Base-by-base conservation (phyloP, 2,797 vertebrate genomes). In the Eulemur coronatus region DNA sequence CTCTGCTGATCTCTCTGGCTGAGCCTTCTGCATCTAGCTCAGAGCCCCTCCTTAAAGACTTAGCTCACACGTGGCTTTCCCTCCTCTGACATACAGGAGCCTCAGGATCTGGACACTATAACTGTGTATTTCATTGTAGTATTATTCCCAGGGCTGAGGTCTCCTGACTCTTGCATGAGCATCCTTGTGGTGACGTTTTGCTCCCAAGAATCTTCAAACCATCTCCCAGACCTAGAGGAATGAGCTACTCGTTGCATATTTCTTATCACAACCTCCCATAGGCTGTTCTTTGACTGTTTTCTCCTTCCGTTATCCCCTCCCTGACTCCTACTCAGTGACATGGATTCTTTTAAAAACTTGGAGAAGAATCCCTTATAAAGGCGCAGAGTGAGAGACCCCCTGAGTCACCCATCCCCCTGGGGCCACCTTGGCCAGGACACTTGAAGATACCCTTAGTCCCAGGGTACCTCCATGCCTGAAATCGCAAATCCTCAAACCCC, bases 61-160 rank as follows among this genome's bases (percentile, higher is more conserved):
- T 3, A 5, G 20, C 38, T 38, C 38, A 55, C 7, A 12, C 28
- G 4, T 20, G 5, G 14, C 22, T 78, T 35, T 33, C 73, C 4
- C 7, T 78, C 30, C 26, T 92, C 72, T 8, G 11, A 59, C 72
- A 33, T 7, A 28, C 79, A 61, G 33, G 13, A 24, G 30, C 11
- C n/a, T 4, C 20, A 12, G 20, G 73, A 26, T 69, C n/a, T 65
- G 52, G 35, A 61, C 0, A 2, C 1, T 7, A 35, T 1, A 7
- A 0, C 12, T 5, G 2, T 28, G 6, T 22, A 13, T 26, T 33
- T 55, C 26, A 52, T 5, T 2, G 17, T 8, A 5, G 48, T 26
- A 24, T 57, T 28, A 18, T 30, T 79, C 22, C 11, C 15, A 20
- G 11, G 30, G 7, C 18, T 28, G 28, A 46, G 17, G 50, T 33